Evolutionary conservation across 2,113 vertebrate species (phyloP).

Genomic region (Actinemys pallida): DNA sequence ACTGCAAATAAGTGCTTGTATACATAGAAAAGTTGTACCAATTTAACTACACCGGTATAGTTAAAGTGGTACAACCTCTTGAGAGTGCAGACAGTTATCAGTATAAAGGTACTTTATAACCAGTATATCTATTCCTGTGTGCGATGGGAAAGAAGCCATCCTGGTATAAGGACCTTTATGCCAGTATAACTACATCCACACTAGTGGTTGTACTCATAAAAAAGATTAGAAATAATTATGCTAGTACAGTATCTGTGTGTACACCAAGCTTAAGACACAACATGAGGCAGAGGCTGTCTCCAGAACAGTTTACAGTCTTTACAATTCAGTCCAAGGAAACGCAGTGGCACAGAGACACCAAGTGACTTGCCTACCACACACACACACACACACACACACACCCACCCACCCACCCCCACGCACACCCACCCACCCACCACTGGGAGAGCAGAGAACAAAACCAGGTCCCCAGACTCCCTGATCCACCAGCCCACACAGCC

Average conservation of each 20-base stretch:
- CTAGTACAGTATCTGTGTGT: background rate
- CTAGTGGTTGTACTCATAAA: no score
- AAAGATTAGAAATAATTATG: background rate
- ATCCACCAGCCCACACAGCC: background rate
- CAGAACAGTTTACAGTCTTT: fast-evolving
- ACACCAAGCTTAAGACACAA: background rate
- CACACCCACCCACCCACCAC: background rate
- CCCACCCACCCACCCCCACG: background rate
- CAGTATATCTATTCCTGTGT: background rate
- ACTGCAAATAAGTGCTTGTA: background rate
- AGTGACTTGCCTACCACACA: fast-evolving
- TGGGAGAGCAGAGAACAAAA: background rate
- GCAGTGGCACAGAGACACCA: background rate
- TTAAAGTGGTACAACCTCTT: conserved; percentile 15
- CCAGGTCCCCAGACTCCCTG: background rate
- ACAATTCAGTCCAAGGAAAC: background rate
- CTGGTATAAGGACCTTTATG: background rate
- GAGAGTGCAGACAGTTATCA: background rate
- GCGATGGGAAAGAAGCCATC: background rate
- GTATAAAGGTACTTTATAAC: background rate
- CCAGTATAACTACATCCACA: background rate
- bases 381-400: background rate
- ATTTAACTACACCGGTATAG: background rate
- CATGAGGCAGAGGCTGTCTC: background rate
- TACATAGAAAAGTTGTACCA: background rate